phyloP scores from a whole-genome alignment of 2,888 invertebrate genomes.

The Aethes cnicana region DNA sequence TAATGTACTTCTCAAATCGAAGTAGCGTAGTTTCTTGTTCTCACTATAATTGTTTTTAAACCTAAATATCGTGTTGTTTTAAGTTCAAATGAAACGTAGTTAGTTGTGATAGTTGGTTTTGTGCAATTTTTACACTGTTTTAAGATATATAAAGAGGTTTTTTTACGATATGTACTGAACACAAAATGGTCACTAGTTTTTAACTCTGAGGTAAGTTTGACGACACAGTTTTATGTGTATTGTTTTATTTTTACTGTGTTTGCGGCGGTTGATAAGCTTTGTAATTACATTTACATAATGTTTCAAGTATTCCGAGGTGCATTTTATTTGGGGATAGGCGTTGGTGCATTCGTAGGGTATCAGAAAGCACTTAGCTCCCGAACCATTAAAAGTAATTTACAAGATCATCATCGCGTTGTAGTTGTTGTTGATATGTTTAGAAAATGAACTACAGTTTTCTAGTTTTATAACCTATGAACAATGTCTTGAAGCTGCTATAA shows the following conservation, averaged over 20 bases:
- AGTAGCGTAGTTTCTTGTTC: slow-evolving; percentile 45
- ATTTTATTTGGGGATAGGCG: not conserved
- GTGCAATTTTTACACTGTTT: slow-evolving; percentile 51
- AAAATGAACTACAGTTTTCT: too few relatives aligned
- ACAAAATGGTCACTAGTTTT: slow-evolving; percentile 33
- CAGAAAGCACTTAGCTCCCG: not conserved
- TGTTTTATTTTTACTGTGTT: slow-evolving; percentile 24
- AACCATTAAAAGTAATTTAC: not conserved
- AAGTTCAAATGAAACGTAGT: slow-evolving; percentile 48
- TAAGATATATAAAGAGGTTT: slow-evolving; percentile 36
- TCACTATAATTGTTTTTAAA: slow-evolving; percentile 47
- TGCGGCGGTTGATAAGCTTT: slow-evolving; percentile 22
- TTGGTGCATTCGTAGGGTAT: not conserved
- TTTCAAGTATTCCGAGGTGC: not conserved
- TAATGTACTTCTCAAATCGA: slow-evolving; percentile 51
- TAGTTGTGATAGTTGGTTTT: slow-evolving; percentile 51
- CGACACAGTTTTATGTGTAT: slow-evolving; percentile 19
- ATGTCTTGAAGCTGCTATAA: too few relatives aligned
- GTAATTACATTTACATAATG: slow-evolving; percentile 24
- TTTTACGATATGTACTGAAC: slow-evolving; percentile 32
- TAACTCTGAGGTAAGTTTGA: slow-evolving; percentile 30
- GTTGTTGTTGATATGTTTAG: too few relatives aligned
- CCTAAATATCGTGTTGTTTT: slow-evolving; percentile 45
- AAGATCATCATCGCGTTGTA: too few relatives aligned
- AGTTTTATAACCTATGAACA: too few relatives aligned